Conservation (phyloP, 2,888 invertebrate species). For the Trissoscelio sp. region DNA sequence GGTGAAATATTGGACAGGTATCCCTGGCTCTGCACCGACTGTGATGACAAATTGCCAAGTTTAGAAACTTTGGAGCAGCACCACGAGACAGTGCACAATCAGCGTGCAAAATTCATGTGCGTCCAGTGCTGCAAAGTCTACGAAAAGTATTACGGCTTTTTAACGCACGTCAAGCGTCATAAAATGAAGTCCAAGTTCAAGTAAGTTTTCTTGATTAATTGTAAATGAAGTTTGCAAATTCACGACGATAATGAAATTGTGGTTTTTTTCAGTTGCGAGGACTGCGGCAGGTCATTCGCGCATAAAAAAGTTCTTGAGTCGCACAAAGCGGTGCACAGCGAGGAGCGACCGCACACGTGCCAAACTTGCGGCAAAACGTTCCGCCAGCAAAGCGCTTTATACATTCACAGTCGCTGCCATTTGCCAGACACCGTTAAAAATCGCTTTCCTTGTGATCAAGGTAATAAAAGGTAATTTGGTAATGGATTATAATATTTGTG, state of each 20-base stretch:
- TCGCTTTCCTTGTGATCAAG: conserved; percentile 86
- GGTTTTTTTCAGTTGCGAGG: conserved; percentile 83
- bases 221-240: background rate
- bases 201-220: conserved; percentile 76
- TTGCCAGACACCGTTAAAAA: conserved; percentile 85
- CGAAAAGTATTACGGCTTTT: conserved; percentile 86
- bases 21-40: conserved; percentile 85
- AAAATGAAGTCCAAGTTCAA: conserved; percentile 86
- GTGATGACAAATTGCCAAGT: conserved; percentile 83
- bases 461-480: conserved; percentile 85
- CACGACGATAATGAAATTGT: background rate
- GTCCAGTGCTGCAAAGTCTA: conserved; percentile 87
- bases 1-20: conserved; percentile 83
- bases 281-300: conserved; percentile 85
- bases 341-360: conserved; percentile 84
- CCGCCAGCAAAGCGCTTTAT: conserved; percentile 85
- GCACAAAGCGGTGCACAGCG: conserved; percentile 84
- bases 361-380: conserved; percentile 85
- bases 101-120: conserved; percentile 87
- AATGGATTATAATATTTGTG: too few relatives aligned
- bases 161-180: conserved; percentile 87
- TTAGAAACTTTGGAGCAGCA: conserved; percentile 86
- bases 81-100: conserved; percentile 86
- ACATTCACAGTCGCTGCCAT: conserved; percentile 85
- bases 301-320: conserved; percentile 84